These are phyloP conservation scores for Nibea coibor DNA, from an alignment of 2,113 vertebrate species.

Conservation along the genomic window DNA sequence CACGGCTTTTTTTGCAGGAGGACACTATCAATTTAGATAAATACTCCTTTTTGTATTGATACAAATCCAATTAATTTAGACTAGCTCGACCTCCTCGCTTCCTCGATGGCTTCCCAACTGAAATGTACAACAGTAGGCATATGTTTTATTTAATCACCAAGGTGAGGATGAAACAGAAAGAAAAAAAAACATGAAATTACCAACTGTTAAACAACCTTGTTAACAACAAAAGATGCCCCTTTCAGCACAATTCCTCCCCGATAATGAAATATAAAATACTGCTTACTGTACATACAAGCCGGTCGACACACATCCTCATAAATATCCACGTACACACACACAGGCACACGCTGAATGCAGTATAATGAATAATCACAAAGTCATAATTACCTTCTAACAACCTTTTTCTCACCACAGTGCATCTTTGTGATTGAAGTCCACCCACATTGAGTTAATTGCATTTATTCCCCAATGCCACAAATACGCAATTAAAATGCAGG, in stretches of 20 bases:
- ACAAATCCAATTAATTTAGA: constrained; percentile 41
- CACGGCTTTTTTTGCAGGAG: too few species aligned
- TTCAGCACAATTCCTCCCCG: constrained; percentile 68
- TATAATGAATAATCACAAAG: constrained; percentile 80
- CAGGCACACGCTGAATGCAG: constrained; percentile 44
- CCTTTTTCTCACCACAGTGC: constrained; percentile 80
- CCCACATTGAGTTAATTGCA: constrained; percentile 84
- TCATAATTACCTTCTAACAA: constrained; percentile 83
- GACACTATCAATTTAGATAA: constrained; percentile 27
- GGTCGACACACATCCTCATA: constrained; percentile 31
- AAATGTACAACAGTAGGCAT: constrained; percentile 2
- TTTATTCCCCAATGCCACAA: constrained; percentile 78
- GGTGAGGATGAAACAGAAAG: constrained; percentile 9
- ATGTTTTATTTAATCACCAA: constrained; percentile 23
- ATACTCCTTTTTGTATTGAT: constrained; percentile 20
- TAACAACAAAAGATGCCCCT: constrained; percentile 74
- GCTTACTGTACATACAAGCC: constrained; percentile 63
- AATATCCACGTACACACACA: constrained; percentile 38
- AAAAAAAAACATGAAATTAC: constrained; percentile 6
- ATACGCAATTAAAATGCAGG: constrained; percentile 81
- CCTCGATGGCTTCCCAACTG: not conserved
- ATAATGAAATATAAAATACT: constrained; percentile 68
- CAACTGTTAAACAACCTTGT: constrained; percentile 65
- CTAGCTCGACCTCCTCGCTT: constrained; percentile 8
- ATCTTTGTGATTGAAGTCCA: constrained; percentile 84